A percentile compares a stretch with the other conserved stretches of the same genome.
These are phyloP conservation scores for Gadus macrocephalus DNA, from an alignment of 2,113 vertebrate genomes.

Conservation along the genomic window DNA sequence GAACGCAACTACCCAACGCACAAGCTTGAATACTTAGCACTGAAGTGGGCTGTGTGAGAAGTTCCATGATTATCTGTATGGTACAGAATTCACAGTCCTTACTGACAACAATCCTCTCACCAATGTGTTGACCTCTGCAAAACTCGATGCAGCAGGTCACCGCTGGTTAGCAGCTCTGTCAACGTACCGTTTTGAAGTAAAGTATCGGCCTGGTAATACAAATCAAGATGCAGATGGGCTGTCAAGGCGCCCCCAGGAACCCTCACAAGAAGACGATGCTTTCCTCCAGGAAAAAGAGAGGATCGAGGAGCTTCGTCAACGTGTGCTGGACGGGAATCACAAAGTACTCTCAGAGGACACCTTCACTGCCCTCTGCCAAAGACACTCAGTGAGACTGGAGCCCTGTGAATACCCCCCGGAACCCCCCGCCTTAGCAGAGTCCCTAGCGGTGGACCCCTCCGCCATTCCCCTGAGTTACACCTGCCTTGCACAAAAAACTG, in stretches of 20 bases:
- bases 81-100: not conserved
- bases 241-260: not conserved
- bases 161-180: slow-evolving; percentile 17
- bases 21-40: slow-evolving; percentile 13
- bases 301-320: not conserved
- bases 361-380: slow-evolving; percentile 3
- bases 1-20: slow-evolving; percentile 20
- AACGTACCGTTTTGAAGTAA: slow-evolving; percentile 1
- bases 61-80: slow-evolving; percentile 13
- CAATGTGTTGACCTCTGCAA: not conserved
- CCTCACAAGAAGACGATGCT: not conserved
- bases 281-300: slow-evolving; percentile 5
- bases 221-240: slow-evolving; percentile 7
- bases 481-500: not conserved
- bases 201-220: not conserved
- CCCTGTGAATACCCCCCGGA: not conserved
- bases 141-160: slow-evolving; percentile 9
- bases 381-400: not conserved
- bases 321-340: not conserved
- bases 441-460: not conserved
- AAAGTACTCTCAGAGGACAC: not conserved
- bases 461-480: not conserved
- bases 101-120: slow-evolving; percentile 15
- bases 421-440: not conserved
- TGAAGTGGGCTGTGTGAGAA: slow-evolving; percentile 17